Percentiles rank a stretch among this genome's conserved stretches.
Evolutionary conservation across 2,888 invertebrate genomes (phyloP).

Genomic region (Caenorhabditis zanzibari): DNA sequence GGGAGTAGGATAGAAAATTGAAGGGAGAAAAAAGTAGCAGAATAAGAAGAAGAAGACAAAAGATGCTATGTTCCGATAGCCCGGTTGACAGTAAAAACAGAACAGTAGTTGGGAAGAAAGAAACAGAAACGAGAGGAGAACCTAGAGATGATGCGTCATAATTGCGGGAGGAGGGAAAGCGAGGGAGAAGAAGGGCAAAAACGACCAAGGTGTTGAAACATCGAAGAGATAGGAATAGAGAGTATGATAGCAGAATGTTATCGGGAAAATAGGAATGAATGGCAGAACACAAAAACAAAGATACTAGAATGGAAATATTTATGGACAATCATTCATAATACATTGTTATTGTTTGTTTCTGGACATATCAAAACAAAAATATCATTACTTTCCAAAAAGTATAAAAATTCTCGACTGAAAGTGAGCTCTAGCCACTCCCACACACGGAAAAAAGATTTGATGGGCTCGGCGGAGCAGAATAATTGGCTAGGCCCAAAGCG

Average conservation of each 20-base stretch:
- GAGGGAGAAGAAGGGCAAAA: constrained; percentile 21
- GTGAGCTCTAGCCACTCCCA: constrained; percentile 5
- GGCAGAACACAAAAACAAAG: constrained; percentile 30
- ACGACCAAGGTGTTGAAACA: constrained; percentile 39
- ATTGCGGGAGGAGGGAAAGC: constrained; percentile 33
- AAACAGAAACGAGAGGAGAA: constrained; percentile 9
- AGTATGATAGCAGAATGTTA: constrained; percentile 29
- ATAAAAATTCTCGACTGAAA: constrained; percentile 1
- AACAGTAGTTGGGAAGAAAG: constrained; percentile 25
- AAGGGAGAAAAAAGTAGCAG: no score
- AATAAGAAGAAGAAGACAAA: constrained; percentile 7
- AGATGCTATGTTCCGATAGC: constrained; percentile 54
- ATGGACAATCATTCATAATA: background rate
- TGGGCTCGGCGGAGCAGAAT: constrained; percentile 52
- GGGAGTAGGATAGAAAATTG: background rate
- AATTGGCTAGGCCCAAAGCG: constrained; percentile 42
- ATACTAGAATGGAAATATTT: no score
- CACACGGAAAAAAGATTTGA: constrained; percentile 42
- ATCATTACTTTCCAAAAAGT: no score
- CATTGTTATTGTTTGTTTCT: no score
- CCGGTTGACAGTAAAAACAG: constrained; percentile 23
- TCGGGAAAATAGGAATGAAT: background rate
- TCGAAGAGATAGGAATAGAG: constrained; percentile 17
- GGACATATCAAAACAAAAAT: no score
- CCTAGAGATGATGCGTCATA: constrained; percentile 45